A percentile compares a stretch with the other conserved stretches of the same genome.
Evolutionary conservation across 2,888 invertebrate species (phyloP).

Genomic region (Drosophila falleni): DNA sequence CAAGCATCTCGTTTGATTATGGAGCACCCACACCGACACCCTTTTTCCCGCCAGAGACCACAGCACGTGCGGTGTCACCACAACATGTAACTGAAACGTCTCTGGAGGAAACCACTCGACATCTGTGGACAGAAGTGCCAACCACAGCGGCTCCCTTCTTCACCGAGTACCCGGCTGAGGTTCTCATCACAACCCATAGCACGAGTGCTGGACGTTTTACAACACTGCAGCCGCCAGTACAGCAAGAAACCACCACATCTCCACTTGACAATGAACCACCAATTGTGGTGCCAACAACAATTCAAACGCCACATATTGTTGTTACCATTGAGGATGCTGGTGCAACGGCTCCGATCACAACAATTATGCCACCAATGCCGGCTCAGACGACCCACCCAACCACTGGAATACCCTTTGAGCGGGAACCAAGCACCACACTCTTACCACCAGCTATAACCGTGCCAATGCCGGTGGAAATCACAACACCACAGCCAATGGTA

Average conservation of each 20-base stretch:
- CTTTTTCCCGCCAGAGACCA: conserved; percentile 54
- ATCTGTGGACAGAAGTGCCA: conserved; percentile 72
- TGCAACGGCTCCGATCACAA: conserved; percentile 28
- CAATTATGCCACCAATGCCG: conserved; percentile 22
- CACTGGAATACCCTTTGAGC: conserved; percentile 39
- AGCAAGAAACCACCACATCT: conserved; percentile 61
- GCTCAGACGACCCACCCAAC: conserved; percentile 38
- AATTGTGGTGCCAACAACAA: conserved; percentile 51
- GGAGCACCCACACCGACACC: conserved; percentile 68
- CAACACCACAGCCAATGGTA: conserved; percentile 55
- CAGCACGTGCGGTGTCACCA: conserved; percentile 23
- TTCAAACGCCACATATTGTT: conserved; percentile 53
- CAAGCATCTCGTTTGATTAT: conserved; percentile 79
- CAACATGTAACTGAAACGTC: conserved; percentile 33
- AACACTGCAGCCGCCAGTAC: conserved; percentile 65
- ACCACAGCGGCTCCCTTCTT: conserved; percentile 85
- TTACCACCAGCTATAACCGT: conserved; percentile 41
- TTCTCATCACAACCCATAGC: conserved; percentile 81
- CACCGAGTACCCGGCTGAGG: conserved; percentile 84
- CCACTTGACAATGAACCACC: conserved; percentile 61
- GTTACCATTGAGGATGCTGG: conserved; percentile 61
- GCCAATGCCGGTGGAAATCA: conserved; percentile 46
- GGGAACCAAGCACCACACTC: conserved; percentile 37
- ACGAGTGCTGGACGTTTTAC: conserved; percentile 74
- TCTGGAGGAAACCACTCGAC: conserved; percentile 64